phyloP scores from a whole-genome alignment of 2,888 invertebrate genomes.

The Rhogogaster chlorosoma region DNA sequence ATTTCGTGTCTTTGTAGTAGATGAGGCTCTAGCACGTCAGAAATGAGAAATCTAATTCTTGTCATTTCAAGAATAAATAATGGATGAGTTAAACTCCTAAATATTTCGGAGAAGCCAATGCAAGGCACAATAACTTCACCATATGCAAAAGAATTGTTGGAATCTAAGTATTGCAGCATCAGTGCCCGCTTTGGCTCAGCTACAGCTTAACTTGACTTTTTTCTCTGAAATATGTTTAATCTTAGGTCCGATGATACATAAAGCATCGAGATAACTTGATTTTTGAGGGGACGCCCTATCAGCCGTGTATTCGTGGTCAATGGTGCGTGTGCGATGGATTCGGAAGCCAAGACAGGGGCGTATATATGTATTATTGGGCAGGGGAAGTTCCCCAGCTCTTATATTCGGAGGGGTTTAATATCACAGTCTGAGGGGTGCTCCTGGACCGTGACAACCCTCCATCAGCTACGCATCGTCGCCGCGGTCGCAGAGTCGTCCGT shows the following conservation, averaged over 20 bases:
- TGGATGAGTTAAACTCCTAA: neutral
- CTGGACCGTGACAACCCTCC: constrained; percentile 75
- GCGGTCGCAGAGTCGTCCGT: constrained; percentile 70
- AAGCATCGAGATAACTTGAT: constrained; percentile 74
- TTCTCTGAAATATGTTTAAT: constrained; percentile 43
- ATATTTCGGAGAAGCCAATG: neutral
- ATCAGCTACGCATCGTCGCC: constrained; percentile 77
- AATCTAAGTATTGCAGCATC: neutral
- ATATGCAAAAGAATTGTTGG: neutral
- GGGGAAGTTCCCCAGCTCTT: constrained; percentile 69
- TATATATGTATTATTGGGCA: constrained; percentile 47
- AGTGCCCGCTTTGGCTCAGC: neutral
- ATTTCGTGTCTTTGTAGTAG: neutral
- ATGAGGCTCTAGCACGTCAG: neutral
- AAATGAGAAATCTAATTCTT: neutral
- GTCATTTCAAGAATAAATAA: neutral
- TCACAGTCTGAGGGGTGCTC: constrained; percentile 73
- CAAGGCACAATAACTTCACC: neutral
- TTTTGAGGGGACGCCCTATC: constrained; percentile 72
- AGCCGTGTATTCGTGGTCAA: constrained; percentile 77
- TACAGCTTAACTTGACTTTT: neutral
- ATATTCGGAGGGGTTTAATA: constrained; percentile 76
- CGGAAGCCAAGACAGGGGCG: constrained; percentile 72
- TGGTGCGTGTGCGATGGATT: constrained; percentile 79
- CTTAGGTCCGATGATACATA: constrained; percentile 43